Percentiles rank a stretch among this genome's conserved stretches.
These are phyloP conservation scores for Diachasmimorpha longicaudata DNA, from an alignment of 1,140 invertebrate species.

Conservation along the genomic window DNA sequence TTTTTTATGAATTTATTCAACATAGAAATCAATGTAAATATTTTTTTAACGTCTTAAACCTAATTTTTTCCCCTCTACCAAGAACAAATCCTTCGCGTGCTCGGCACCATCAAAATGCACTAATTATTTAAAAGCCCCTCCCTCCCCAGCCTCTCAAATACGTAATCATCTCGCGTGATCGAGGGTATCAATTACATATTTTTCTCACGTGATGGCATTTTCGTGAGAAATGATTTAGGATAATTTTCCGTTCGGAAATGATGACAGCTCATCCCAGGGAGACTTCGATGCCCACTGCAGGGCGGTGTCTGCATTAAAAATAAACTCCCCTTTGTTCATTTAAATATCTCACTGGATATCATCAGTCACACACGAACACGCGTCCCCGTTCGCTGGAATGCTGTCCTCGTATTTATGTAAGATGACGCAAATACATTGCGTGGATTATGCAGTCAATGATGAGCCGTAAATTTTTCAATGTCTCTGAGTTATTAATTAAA, in stretches of 20 bases:
- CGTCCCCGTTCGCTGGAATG: slow-evolving; percentile 3
- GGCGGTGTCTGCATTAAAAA: neutral
- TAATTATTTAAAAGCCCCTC: neutral
- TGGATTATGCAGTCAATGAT: neutral
- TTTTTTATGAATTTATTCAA: no score
- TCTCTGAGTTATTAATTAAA: neutral
- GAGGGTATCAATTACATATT: neutral
- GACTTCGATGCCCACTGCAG: neutral
- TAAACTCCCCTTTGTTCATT: neutral
- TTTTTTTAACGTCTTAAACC: no score
- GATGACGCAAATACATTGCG: slow-evolving; percentile 6
- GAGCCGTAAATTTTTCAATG: neutral
- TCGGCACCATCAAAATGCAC: neutral
- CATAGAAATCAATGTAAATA: no score
- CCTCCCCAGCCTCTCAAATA: neutral
- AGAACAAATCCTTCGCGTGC: neutral
- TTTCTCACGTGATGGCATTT: neutral
- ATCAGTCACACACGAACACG: neutral
- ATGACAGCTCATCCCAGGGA: neutral
- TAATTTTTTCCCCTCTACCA: neutral
- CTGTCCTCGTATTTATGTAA: slow-evolving; percentile 17
- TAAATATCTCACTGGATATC: slow-evolving; percentile 1
- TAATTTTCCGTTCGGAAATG: neutral
- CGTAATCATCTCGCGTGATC: neutral
- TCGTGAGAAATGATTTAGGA: neutral